These are phyloP conservation scores for Ormyrus nitidulus DNA, from an alignment of 2,888 invertebrate species.

Conservation along the genomic window DNA sequence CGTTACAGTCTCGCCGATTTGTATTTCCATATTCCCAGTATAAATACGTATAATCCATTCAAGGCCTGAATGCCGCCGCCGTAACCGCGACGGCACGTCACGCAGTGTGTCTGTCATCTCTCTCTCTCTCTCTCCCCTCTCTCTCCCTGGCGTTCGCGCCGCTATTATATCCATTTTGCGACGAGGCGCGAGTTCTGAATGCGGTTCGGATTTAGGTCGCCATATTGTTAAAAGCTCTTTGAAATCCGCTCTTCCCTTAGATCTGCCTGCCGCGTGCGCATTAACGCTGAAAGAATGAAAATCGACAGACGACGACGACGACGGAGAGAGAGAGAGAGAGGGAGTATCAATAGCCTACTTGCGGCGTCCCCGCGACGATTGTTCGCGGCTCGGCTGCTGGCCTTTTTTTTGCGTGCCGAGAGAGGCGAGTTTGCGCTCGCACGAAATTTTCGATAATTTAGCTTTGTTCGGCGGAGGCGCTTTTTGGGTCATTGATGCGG, in stretches of 20 bases:
- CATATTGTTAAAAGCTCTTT: slow-evolving; percentile 58
- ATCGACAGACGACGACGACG: slow-evolving; percentile 44
- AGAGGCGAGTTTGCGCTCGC: background rate
- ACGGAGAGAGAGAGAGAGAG: background rate
- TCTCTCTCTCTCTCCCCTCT: slow-evolving; percentile 8
- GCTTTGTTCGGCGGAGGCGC: slow-evolving; percentile 19
- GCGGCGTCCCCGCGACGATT: background rate
- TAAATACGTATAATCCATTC: slow-evolving; percentile 44
- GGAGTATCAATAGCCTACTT: slow-evolving; percentile 47
- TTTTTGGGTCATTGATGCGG: slow-evolving; percentile 55
- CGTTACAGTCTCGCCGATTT: slow-evolving; percentile 9
- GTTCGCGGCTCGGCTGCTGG: background rate
- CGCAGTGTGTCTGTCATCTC: no score
- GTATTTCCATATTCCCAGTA: slow-evolving; percentile 26
- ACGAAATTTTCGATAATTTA: slow-evolving; percentile 50
- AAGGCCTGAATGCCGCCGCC: background rate
- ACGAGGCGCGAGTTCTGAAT: slow-evolving; percentile 47
- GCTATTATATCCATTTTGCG: slow-evolving; percentile 57
- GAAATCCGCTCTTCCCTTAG: slow-evolving; percentile 52
- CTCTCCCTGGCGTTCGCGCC: slow-evolving; percentile 4
- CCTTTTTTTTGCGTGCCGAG: background rate
- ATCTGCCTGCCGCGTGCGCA: slow-evolving; percentile 32
- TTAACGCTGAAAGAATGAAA: slow-evolving; percentile 37
- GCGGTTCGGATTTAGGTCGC: slow-evolving; percentile 58
- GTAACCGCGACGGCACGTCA: background rate